These are phyloP conservation scores for Drosophila bifasciata DNA, from an alignment of 1,140 invertebrate genomes.

Conservation along the genomic window DNA sequence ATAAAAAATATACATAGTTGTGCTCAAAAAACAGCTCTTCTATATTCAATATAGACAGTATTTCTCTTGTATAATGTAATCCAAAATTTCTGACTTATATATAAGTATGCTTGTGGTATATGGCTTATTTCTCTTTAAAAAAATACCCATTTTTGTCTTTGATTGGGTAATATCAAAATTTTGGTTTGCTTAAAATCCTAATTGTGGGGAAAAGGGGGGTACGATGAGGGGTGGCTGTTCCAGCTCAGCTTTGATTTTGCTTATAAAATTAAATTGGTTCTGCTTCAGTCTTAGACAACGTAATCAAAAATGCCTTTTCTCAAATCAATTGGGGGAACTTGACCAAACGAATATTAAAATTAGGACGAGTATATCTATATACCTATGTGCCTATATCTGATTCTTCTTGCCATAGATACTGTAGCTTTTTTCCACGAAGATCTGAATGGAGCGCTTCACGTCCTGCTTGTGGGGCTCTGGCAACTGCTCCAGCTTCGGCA, in stretches of 20 bases:
- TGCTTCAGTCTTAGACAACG: constrained; percentile 70
- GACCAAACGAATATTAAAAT: constrained; percentile 12
- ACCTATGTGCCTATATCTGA: constrained; percentile 16
- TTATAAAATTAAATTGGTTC: constrained; percentile 49
- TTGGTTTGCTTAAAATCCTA: constrained; percentile 23
- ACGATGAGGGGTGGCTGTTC: constrained; percentile 8
- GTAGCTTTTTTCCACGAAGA: constrained; percentile 75
- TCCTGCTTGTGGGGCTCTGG: constrained; percentile 77
- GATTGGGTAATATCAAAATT: constrained; percentile 38
- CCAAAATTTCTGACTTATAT: background rate
- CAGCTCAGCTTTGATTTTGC: constrained; percentile 20
- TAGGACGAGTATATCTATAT: background rate
- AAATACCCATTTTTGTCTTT: constrained; percentile 22
- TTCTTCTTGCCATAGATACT: constrained; percentile 70
- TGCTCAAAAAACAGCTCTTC: constrained; percentile 25
- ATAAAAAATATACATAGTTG: background rate
- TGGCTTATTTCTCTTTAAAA: constrained; percentile 28
- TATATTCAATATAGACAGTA: constrained; percentile 44
- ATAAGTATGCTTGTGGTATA: constrained; percentile 8
- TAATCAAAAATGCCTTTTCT: constrained; percentile 45
- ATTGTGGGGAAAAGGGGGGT: background rate
- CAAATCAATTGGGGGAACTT: constrained; percentile 12
- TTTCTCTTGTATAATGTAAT: constrained; percentile 10
- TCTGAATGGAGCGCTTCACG: constrained; percentile 78
- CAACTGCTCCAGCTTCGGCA: constrained; percentile 75